phyloP scores from a whole-genome alignment of 2,113 vertebrate species.

The Jacana jacana region DNA sequence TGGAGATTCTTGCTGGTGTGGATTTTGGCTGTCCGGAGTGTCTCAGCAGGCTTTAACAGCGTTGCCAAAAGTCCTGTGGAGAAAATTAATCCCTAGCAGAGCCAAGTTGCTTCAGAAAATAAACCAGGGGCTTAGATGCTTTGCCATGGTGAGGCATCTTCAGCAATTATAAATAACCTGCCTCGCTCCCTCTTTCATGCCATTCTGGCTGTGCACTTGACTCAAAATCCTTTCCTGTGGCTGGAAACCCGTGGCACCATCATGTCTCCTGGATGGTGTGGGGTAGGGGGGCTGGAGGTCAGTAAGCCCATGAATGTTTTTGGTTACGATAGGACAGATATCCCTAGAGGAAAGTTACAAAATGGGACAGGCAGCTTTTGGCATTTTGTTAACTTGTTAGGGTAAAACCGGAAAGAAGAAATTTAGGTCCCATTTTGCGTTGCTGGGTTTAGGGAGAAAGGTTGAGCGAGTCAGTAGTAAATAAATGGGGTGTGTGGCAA shows the following conservation, averaged over 20 bases:
- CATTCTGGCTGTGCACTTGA: background rate
- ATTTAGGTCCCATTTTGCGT: background rate
- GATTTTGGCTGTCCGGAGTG: background rate
- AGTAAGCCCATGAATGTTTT: background rate
- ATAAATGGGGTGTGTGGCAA: background rate
- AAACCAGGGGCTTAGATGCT: background rate
- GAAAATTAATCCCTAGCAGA: constrained; percentile 32
- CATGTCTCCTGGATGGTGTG: background rate
- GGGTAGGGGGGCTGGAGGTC: fast-evolving
- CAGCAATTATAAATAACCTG: background rate
- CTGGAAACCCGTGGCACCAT: background rate
- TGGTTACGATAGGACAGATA: background rate
- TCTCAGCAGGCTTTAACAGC: background rate
- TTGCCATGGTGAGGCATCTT: background rate
- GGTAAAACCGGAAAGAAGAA: background rate
- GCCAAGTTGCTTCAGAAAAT: background rate
- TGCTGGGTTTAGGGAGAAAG: background rate
- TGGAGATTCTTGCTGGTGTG: background rate
- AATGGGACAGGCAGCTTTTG: background rate
- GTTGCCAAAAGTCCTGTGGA: background rate
- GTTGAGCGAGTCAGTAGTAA: background rate
- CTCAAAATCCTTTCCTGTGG: background rate
- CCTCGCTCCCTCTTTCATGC: background rate
- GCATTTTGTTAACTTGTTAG: background rate
- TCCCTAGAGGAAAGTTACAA: background rate